A percentile compares a stretch with the other conserved stretches of the same genome.
phyloP scores from a whole-genome alignment of 2,888 invertebrate genomes.

The Coronaproctus castanopsis region DNA sequence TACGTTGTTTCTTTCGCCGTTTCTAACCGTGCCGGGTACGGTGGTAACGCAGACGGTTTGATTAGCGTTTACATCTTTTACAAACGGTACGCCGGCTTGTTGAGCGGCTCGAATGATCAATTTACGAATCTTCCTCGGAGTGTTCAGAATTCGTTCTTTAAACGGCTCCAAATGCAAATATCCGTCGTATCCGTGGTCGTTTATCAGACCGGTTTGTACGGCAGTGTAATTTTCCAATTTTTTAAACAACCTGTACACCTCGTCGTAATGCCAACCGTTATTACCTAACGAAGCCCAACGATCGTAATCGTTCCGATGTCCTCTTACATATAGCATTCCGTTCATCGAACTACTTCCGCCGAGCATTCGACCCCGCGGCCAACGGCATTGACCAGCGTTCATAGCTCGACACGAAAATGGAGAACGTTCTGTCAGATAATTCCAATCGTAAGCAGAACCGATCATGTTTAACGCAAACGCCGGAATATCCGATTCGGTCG shows the following conservation, averaged over 20 bases:
- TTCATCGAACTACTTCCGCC: slow-evolving; percentile 45
- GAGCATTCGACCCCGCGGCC: slow-evolving; percentile 38
- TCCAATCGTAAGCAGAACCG: slow-evolving; percentile 28
- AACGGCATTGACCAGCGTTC: slow-evolving; percentile 28
- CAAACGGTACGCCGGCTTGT: slow-evolving; percentile 2
- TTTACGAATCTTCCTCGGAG: background rate
- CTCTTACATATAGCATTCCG: slow-evolving; percentile 38
- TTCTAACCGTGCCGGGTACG: slow-evolving; percentile 1
- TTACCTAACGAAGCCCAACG: slow-evolving; percentile 37
- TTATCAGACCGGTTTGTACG: background rate
- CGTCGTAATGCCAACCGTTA: slow-evolving; percentile 33
- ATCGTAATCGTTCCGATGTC: slow-evolving; percentile 48
- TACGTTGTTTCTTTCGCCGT: slow-evolving; percentile 27
- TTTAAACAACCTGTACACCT: slow-evolving; percentile 26
- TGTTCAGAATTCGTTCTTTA: background rate
- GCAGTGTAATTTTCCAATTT: slow-evolving; percentile 26
- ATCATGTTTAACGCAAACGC: slow-evolving; percentile 24
- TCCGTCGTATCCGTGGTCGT: slow-evolving; percentile 7
- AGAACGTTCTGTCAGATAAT: slow-evolving; percentile 31
- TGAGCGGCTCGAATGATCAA: background rate
- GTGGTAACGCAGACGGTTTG: slow-evolving; percentile 1
- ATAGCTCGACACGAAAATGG: slow-evolving; percentile 25
- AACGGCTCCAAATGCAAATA: slow-evolving; percentile 5
- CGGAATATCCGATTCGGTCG: slow-evolving; percentile 29
- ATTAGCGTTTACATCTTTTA: slow-evolving; percentile 2